Base-by-base conservation (phyloP, 2,113 vertebrate species). In the Tachuris rubrigastra region DNA sequence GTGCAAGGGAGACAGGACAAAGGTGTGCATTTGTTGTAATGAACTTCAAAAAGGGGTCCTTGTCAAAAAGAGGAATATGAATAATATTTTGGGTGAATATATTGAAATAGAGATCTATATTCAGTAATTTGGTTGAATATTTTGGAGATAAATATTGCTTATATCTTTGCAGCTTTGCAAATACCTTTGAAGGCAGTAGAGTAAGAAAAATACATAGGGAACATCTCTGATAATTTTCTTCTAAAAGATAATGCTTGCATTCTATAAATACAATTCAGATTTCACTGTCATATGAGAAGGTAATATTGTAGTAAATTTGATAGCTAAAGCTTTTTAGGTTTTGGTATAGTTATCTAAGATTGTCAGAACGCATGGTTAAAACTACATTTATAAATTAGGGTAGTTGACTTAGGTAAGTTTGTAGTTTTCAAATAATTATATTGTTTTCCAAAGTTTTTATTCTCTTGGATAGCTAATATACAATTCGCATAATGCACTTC, bases 1-100 rank as follows among this genome's bases (percentile, higher is more conserved):
- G 2, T 3, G 4, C 24, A 37, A 67, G 14, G 2, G 5, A 46
- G 16, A 65, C 13, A 11, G 8, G 8, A 8, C 8, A 17, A 60
- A 87, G 21, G 12, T 56, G 23, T 42, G 31, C 5, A 27, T 42
- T 25, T 59, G 12, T 35, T 58, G 18, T 42, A 37, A 22, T 74
- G 65, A 87, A 81, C 37, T 84, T 81, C 23, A 50, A 74, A 62
- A 71, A 58, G 5, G 4, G 50, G 7, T 14, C n/a, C 11, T 37
- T 89, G 25, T 50, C 1, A 2, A 83, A 79, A 63, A 65, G 7
- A 55, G 12, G 10, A 33, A 31, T 69, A 62, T 22, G 31, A 62
- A 12, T 60, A 53, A 20, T 58, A 42, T 58, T 89, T 78, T 74
- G 13, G 5, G 37, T 66, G 20, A n/a, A 8, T 11, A 5, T 58